A percentile compares a stretch with the other conserved stretches of the same genome.
These are phyloP conservation scores for Clamator glandarius DNA, from an alignment of 2,797 vertebrate genomes.

Conservation along the genomic window DNA sequence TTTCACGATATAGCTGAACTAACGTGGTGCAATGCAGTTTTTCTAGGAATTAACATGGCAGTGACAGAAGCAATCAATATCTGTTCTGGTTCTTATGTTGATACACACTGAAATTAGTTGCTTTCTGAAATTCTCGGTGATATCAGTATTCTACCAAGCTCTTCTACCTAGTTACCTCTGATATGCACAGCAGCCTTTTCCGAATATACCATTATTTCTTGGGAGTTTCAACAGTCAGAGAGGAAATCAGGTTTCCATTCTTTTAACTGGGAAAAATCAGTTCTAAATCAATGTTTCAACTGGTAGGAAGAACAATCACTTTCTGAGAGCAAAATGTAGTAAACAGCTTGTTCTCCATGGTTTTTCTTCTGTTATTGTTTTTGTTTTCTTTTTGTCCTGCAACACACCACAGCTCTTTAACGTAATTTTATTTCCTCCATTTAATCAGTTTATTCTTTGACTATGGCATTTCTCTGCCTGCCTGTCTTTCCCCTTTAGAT, in stretches of 20 bases:
- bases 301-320: not conserved
- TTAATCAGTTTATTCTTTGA: conserved; percentile 54
- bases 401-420: conserved; percentile 33
- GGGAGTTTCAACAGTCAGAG: not conserved
- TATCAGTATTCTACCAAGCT: not conserved
- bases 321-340: not conserved
- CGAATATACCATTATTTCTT: not conserved
- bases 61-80: not conserved
- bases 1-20: not conserved
- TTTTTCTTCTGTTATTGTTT: not conserved
- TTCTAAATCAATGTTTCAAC: not conserved
- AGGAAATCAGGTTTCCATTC: not conserved
- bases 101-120: not conserved
- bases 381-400: not conserved
- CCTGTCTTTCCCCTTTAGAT: not conserved
- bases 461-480: conserved; percentile 12
- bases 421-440: not conserved
- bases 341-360: not conserved
- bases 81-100: not conserved
- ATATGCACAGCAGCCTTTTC: not conserved
- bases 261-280: not conserved
- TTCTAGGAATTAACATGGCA: not conserved
- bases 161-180: not conserved
- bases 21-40: not conserved
- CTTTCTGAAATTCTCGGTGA: not conserved